Evolutionary conservation across 1,140 invertebrate species (phyloP).

Genomic region (Antheraea mylitta): DNA sequence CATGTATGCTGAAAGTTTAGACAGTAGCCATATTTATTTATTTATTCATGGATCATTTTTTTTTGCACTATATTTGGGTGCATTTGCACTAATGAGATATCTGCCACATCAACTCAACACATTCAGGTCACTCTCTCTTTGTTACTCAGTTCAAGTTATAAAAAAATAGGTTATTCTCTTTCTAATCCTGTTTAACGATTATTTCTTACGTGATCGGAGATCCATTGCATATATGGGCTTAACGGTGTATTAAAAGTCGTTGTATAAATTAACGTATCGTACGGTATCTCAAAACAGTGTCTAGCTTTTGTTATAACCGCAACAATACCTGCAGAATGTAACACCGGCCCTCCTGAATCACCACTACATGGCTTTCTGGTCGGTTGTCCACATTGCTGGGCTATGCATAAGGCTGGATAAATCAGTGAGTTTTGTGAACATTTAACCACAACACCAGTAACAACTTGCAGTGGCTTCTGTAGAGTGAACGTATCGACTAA

Average conservation of each 20-base stretch:
- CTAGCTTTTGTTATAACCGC: not conserved
- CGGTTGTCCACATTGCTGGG: not conserved
- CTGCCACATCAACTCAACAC: no score
- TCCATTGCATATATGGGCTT: not conserved
- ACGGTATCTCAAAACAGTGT: not conserved
- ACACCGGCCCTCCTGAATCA: not conserved
- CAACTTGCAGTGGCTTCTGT: not conserved
- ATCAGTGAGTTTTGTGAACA: not conserved
- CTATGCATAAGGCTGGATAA: not conserved
- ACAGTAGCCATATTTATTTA: no score
- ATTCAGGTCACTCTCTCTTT: no score
- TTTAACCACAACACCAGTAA: not conserved
- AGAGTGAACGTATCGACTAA: not conserved
- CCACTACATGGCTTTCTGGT: not conserved
- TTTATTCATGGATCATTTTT: no score
- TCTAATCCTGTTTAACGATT: no score
- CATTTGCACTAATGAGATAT: no score
- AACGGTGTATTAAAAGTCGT: not conserved
- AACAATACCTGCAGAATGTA: not conserved
- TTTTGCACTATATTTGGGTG: no score
- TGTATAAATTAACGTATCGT: not conserved
- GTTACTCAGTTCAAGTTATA: no score
- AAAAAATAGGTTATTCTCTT: no score
- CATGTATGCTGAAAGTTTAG: no score
- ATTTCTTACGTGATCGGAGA: not conserved